Evolutionary conservation across 2,888 invertebrate species (phyloP).

Genomic region (Autographa gamma): DNA sequence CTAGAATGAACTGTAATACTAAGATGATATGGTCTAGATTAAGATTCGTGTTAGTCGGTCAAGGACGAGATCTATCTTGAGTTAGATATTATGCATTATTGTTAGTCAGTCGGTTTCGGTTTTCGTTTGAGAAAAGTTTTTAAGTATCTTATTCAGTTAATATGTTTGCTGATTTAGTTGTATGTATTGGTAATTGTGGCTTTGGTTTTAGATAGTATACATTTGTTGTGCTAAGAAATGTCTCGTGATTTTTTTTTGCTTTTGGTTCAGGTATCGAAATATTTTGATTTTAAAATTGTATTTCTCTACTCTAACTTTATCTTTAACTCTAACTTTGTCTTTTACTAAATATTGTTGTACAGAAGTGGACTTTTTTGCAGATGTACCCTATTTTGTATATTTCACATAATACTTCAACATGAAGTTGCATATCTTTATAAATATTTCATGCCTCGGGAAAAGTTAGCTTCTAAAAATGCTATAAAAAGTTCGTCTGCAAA

Average conservation of each 20-base stretch:
- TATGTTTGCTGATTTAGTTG: no score
- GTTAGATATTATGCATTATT: slow-evolving; percentile 27
- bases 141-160: not conserved
- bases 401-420: not conserved
- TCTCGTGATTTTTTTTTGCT: no score
- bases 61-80: slow-evolving; percentile 41
- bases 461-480: not conserved
- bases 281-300: no score
- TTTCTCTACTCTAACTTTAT: no score
- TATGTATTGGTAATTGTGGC: no score
- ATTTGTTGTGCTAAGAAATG: no score
- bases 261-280: no score
- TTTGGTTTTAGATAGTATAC: no score
- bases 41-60: slow-evolving; percentile 40
- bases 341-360: no score
- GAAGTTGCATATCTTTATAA: not conserved
- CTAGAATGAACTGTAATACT: slow-evolving; percentile 51
- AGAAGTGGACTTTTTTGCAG: no score
- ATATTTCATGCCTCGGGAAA: not conserved
- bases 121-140: slow-evolving; percentile 28
- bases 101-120: slow-evolving; percentile 11
- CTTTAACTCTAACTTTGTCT: no score
- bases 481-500: not conserved
- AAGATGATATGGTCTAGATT: slow-evolving; percentile 41
- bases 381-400: no score